Evolutionary conservation across 2,888 invertebrate genomes (phyloP).

Genomic region (Noctua janthina): DNA sequence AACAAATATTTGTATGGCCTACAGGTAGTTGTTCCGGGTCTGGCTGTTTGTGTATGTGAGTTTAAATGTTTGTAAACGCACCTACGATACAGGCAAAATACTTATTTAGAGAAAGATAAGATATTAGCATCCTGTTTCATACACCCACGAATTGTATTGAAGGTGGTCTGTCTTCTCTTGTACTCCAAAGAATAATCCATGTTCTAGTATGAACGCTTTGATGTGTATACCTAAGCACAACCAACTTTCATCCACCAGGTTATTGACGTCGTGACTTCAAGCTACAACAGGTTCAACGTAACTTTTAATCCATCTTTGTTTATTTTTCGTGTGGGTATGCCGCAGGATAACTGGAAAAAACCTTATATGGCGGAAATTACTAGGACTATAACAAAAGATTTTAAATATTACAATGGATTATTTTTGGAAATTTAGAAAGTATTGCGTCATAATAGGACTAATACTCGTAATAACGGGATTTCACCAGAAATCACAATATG

Average conservation of each 20-base stretch:
- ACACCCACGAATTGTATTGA: background rate
- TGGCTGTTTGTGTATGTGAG: too few relatives aligned
- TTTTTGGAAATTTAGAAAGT: background rate
- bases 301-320: background rate
- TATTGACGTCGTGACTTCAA: background rate
- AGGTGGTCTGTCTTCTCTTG: background rate
- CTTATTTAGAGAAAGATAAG: too few relatives aligned
- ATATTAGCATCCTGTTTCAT: background rate
- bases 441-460: background rate
- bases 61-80: too few relatives aligned
- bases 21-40: too few relatives aligned
- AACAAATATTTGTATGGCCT: too few relatives aligned
- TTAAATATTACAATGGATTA: background rate
- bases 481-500: background rate
- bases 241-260: background rate
- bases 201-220: background rate
- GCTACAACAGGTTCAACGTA: background rate
- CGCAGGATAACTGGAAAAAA: background rate
- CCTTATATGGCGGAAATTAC: background rate
- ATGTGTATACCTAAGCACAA: background rate
- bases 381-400: background rate
- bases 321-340: background rate
- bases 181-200: slow-evolving; percentile 1
- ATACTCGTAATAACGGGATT: background rate
- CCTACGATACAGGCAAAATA: too few relatives aligned